Percentiles rank a stretch among this genome's conserved stretches.
phyloP scores from a whole-genome alignment of 2,113 vertebrate species.

The Ornithorhynchus anatinus region DNA sequence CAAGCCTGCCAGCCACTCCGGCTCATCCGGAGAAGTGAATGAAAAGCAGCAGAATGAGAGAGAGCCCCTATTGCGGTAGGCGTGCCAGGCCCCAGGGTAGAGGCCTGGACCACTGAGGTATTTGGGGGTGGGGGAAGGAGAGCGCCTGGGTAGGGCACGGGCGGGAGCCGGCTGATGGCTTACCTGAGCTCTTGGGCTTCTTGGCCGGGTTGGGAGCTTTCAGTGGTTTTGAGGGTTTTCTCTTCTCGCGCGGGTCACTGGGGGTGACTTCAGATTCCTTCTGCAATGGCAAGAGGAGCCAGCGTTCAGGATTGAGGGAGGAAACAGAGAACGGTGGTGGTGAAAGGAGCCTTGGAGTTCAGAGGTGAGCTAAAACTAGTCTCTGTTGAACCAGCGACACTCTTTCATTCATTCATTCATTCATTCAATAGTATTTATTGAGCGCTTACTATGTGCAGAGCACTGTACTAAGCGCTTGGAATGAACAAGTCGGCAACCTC shows the following conservation, averaged over 20 bases:
- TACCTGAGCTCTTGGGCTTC: background rate
- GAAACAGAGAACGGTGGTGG: background rate
- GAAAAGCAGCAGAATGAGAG: too few species aligned
- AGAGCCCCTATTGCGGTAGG: background rate
- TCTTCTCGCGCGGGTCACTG: background rate
- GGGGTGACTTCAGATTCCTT: background rate
- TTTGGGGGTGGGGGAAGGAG: background rate
- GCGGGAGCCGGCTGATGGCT: background rate
- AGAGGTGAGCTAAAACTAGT: too few species aligned
- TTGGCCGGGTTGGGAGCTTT: accelerated
- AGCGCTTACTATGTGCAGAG: too few species aligned
- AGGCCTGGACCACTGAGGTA: too few species aligned
- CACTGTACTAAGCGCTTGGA: too few species aligned
- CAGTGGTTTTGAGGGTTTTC: background rate
- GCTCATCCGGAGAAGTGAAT: too few species aligned
- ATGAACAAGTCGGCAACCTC: too few species aligned
- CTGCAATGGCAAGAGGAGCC: background rate
- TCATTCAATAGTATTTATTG: too few species aligned
- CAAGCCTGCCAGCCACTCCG: background rate
- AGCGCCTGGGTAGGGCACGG: background rate
- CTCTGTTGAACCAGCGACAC: too few species aligned
- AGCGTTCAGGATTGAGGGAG: background rate
- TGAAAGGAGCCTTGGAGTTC: too few species aligned
- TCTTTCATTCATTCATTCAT: too few species aligned
- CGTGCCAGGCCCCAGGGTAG: background rate